phyloP scores from a whole-genome alignment of 2,888 invertebrate species.

The Busseola fusca region DNA sequence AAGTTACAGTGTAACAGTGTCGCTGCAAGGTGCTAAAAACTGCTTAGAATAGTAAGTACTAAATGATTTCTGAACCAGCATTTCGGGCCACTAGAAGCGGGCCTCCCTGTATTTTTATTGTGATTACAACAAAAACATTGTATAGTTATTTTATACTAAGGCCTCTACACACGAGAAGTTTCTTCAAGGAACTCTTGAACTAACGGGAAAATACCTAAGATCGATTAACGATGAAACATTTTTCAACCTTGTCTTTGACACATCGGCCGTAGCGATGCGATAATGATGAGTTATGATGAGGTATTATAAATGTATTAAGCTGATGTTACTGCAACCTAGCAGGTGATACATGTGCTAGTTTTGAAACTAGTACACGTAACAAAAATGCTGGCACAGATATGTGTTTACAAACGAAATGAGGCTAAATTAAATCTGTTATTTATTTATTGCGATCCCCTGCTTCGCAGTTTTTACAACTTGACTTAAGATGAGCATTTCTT shows the following conservation, averaged over 20 bases:
- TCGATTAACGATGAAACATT: background rate
- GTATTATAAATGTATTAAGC: conserved; percentile 43
- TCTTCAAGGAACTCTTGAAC: background rate
- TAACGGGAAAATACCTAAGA: background rate
- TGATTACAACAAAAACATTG: background rate
- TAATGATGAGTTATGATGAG: conserved; percentile 12
- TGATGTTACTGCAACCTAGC: conserved; percentile 13
- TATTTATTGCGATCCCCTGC: background rate
- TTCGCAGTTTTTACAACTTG: background rate
- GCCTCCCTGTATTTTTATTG: background rate
- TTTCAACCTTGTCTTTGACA: conserved; percentile 38
- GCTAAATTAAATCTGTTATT: background rate
- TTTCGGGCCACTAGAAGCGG: background rate
- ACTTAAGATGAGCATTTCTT: background rate
- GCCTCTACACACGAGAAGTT: background rate
- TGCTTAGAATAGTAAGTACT: background rate
- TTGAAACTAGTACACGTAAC: conserved; percentile 11
- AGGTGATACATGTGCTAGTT: conserved; percentile 22
- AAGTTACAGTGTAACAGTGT: no score
- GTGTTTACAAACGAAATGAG: conserved; percentile 5
- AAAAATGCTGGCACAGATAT: conserved; percentile 7
- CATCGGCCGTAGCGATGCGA: conserved; percentile 5
- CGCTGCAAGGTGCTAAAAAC: background rate
- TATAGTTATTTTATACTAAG: background rate
- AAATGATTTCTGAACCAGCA: background rate